Percentiles rank a stretch among this genome's conserved stretches.
Evolutionary conservation across 2,113 vertebrate genomes (phyloP).

Genomic region (Tonatia bakeri): DNA sequence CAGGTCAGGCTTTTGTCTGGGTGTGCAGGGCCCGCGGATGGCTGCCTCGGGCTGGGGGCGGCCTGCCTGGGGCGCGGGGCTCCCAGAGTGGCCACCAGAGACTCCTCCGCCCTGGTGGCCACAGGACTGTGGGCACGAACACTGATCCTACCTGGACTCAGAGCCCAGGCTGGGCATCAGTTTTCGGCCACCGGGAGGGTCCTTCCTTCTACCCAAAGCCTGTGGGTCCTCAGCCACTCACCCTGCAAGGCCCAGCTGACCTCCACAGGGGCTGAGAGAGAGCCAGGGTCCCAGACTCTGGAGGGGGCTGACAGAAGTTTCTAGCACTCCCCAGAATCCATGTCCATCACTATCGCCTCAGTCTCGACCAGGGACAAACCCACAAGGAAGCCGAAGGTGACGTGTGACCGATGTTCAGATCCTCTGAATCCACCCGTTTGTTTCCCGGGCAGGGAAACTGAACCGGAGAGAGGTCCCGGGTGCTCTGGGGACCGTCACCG

Average conservation of each 20-base stretch:
- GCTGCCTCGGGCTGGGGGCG: slow-evolving; percentile 74
- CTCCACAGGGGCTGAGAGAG: neutral
- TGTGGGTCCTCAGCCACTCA: slow-evolving; percentile 23
- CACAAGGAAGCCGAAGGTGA: neutral
- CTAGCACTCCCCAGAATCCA: neutral
- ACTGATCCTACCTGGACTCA: rapidly evolving
- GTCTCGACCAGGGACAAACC: neutral
- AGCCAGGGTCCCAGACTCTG: slow-evolving; percentile 52
- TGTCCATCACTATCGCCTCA: slow-evolving; percentile 1
- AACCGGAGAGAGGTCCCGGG: neutral
- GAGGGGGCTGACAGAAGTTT: neutral
- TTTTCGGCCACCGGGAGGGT: slow-evolving; percentile 17
- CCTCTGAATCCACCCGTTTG: neutral
- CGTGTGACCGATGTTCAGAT: neutral
- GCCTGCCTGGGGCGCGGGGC: slow-evolving; percentile 63
- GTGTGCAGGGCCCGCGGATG: slow-evolving; percentile 79
- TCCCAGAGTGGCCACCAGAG: slow-evolving; percentile 10
- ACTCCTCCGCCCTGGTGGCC: neutral
- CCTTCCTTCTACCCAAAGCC: slow-evolving; percentile 50
- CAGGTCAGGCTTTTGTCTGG: slow-evolving; percentile 92
- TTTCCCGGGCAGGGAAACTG: neutral
- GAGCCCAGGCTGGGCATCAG: slow-evolving; percentile 42
- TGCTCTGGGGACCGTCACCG: neutral
- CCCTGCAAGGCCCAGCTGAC: neutral
- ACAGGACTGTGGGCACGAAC: neutral